phyloP scores from a whole-genome alignment of 2,888 invertebrate species.

The Ganaspis brasiliensis region DNA sequence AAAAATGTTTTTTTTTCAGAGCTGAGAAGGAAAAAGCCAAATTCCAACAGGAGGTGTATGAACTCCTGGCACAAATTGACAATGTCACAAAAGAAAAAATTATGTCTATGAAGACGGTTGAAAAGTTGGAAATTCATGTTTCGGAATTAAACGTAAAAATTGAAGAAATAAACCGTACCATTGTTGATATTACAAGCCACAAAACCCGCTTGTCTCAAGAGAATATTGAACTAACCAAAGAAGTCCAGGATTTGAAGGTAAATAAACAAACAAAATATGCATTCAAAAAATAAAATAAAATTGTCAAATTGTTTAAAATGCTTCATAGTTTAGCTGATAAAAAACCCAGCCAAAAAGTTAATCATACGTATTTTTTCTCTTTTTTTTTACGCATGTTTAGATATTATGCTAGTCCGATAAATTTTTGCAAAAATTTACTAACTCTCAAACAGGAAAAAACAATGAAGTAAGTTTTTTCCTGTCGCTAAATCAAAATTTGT shows the following conservation, averaged over 20 bases:
- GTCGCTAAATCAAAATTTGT: no score
- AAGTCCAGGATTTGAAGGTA: conserved; percentile 97
- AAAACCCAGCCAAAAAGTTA: no score
- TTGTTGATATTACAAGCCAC: conserved; percentile 98
- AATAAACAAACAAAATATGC: conserved; percentile 29
- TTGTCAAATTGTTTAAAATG: not conserved
- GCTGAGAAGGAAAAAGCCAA: conserved; percentile 99
- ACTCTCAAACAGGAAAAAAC: no score
- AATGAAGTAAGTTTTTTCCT: no score
- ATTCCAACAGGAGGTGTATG: conserved; percentile 99
- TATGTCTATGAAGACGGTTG: conserved; percentile 90
- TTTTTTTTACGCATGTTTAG: no score
- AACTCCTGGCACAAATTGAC: conserved; percentile 97
- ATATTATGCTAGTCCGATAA: no score
- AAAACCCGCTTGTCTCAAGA: conserved; percentile 97
- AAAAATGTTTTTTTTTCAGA: conserved; percentile 87
- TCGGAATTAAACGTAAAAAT: conserved; percentile 97
- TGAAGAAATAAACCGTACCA: conserved; percentile 97
- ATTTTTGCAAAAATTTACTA: no score
- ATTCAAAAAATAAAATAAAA: no score
- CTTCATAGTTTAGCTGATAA: no score
- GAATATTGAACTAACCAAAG: conserved; percentile 95
- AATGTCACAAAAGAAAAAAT: conserved; percentile 95
- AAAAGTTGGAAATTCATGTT: conserved; percentile 94
- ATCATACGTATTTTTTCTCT: no score